These are phyloP conservation scores for Euleptes europaea DNA, from an alignment of 2,113 vertebrate genomes.

Conservation along the genomic window DNA sequence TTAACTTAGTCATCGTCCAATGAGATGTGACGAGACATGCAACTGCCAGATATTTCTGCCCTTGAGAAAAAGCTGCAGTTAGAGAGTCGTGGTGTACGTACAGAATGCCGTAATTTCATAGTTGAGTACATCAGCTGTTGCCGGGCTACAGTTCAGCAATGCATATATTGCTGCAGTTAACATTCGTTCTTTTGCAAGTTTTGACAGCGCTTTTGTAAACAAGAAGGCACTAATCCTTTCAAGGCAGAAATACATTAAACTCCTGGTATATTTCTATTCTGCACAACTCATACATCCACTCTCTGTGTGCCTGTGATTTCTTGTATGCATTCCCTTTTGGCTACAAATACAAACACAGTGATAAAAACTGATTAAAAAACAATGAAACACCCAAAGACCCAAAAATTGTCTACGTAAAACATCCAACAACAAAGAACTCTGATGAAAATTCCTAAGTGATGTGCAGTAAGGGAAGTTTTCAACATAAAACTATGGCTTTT, in stretches of 20 bases:
- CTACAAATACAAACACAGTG: neutral
- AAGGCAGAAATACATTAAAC: conserved; percentile 10
- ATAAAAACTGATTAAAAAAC: neutral
- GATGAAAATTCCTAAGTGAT: too few species aligned
- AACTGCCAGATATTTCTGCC: conserved; percentile 27
- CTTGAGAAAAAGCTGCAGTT: conserved; percentile 44
- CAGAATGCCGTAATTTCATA: conserved; percentile 30
- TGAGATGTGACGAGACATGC: conserved; percentile 25
- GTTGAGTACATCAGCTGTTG: conserved; percentile 45
- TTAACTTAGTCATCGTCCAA: conserved; percentile 15
- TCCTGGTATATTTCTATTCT: neutral
- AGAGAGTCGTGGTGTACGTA: conserved; percentile 40
- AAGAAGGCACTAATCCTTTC: conserved; percentile 22
- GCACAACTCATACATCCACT: neutral
- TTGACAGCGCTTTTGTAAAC: conserved; percentile 50
- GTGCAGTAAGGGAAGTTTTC: too few species aligned
- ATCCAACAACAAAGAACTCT: too few species aligned
- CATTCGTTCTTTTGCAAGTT: conserved; percentile 47
- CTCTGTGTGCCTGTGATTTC: too few species aligned
- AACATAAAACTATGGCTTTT: too few species aligned
- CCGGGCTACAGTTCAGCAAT: conserved; percentile 33
- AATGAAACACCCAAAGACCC: too few species aligned
- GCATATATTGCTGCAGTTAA: neutral
- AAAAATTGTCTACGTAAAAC: too few species aligned
- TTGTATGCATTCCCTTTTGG: neutral